Percentiles rank a stretch among this genome's conserved stretches.
Conservation (phyloP, 2,888 invertebrate genomes). For the Atrina japonica region DNA sequence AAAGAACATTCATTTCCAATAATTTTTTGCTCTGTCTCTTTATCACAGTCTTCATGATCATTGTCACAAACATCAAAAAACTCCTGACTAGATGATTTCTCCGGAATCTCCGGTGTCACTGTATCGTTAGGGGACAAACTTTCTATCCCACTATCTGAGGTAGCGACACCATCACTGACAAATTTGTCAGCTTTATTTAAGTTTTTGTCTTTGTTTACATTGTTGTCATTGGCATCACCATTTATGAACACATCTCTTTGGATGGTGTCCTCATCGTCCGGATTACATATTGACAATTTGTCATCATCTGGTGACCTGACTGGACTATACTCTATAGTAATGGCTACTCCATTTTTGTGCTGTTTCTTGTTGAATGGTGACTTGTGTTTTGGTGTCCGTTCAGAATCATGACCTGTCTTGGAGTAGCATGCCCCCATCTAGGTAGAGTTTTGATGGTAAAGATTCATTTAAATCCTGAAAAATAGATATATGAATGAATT, state of each 20-base stretch:
- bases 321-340: slow-evolving; percentile 39
- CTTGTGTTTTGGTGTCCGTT: slow-evolving; percentile 48
- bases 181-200: slow-evolving; percentile 5
- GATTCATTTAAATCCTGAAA: too few species aligned
- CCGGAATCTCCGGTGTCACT: slow-evolving; percentile 29
- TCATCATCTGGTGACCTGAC: slow-evolving; percentile 27
- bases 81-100: slow-evolving; percentile 29
- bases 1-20: slow-evolving; percentile 4
- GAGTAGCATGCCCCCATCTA: slow-evolving; percentile 65
- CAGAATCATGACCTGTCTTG: slow-evolving; percentile 58
- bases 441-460: too few species aligned
- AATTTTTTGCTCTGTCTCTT: not conserved
- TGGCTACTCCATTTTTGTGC: slow-evolving; percentile 38
- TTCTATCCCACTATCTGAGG: slow-evolving; percentile 71
- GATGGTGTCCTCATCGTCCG: slow-evolving; percentile 19
- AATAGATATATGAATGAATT: too few species aligned
- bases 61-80: slow-evolving; percentile 41
- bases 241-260: not conserved
- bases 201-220: slow-evolving; percentile 10
- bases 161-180: slow-evolving; percentile 47
- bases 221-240: slow-evolving; percentile 19
- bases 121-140: slow-evolving; percentile 48
- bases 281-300: slow-evolving; percentile 17
- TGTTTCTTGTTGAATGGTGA: slow-evolving; percentile 46
- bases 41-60: slow-evolving; percentile 3